phyloP scores from a whole-genome alignment of 2,113 vertebrate species.

The Daphoenositta chrysoptera region DNA sequence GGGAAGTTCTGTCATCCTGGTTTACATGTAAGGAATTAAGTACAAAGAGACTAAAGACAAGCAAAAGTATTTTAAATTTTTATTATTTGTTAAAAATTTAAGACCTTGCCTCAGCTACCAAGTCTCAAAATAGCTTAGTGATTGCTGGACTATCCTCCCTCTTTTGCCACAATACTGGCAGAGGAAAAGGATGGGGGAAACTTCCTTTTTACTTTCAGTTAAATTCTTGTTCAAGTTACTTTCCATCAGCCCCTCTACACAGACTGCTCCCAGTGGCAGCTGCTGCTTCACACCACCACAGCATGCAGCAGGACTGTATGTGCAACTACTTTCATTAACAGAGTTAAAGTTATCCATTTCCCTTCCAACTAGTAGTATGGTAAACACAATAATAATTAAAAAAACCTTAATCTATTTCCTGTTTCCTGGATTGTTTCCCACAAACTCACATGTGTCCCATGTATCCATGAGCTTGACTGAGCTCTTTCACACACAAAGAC shows the following conservation, averaged over 20 bases:
- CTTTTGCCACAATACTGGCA: neutral
- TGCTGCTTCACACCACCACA: neutral
- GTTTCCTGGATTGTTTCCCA: neutral
- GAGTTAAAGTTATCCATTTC: neutral
- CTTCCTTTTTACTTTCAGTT: neutral
- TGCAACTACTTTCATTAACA: neutral
- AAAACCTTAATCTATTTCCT: neutral
- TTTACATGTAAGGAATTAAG: neutral
- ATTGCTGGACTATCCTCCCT: neutral
- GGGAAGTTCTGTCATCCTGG: neutral
- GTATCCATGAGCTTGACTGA: neutral
- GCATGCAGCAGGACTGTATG: neutral
- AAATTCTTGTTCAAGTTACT: neutral
- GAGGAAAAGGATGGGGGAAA: neutral
- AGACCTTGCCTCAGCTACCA: neutral
- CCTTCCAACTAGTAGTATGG: neutral
- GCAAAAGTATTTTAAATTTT: too few species aligned
- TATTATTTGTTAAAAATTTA: neutral
- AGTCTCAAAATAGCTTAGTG: neutral
- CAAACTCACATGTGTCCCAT: neutral
- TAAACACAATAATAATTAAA: neutral
- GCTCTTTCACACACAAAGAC: neutral
- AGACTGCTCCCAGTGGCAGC: neutral
- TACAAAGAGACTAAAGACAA: neutral
- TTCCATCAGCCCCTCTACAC: neutral